phyloP scores from a whole-genome alignment of 2,113 vertebrate species.

The Ageneiosus marmoratus region DNA sequence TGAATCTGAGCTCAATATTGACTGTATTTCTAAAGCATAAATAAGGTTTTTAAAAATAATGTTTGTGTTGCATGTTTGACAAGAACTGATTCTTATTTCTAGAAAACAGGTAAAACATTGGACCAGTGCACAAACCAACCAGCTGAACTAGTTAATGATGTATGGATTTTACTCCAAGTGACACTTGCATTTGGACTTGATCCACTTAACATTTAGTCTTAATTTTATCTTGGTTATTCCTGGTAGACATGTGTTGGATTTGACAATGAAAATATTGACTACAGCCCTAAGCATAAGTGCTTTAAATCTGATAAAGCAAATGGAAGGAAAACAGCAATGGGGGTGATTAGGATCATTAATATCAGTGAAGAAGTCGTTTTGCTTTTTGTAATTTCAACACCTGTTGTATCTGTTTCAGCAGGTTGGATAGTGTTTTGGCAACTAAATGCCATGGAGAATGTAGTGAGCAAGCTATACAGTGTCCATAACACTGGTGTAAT shows the following conservation, averaged over 20 bases:
- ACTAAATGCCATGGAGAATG: background rate
- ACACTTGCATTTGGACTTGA: background rate
- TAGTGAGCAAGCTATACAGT: background rate
- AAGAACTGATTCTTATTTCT: background rate
- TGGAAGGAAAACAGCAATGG: background rate
- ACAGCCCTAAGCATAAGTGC: background rate
- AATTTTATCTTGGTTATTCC: background rate
- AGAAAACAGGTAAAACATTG: background rate
- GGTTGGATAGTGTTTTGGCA: background rate
- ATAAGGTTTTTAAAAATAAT: background rate
- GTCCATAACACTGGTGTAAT: background rate
- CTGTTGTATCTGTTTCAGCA: background rate
- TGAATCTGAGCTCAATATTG: background rate
- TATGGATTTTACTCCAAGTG: background rate
- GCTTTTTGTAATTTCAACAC: background rate
- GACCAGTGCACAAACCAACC: background rate
- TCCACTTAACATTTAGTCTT: background rate
- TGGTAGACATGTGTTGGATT: background rate
- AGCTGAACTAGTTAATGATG: background rate
- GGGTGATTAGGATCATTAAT: background rate
- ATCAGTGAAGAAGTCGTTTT: background rate
- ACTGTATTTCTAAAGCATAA: background rate
- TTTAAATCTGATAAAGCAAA: background rate
- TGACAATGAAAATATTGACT: background rate
- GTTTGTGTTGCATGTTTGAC: background rate